Conservation (phyloP, 2,113 vertebrate species). For the Mesoclemmys tuberculata region DNA sequence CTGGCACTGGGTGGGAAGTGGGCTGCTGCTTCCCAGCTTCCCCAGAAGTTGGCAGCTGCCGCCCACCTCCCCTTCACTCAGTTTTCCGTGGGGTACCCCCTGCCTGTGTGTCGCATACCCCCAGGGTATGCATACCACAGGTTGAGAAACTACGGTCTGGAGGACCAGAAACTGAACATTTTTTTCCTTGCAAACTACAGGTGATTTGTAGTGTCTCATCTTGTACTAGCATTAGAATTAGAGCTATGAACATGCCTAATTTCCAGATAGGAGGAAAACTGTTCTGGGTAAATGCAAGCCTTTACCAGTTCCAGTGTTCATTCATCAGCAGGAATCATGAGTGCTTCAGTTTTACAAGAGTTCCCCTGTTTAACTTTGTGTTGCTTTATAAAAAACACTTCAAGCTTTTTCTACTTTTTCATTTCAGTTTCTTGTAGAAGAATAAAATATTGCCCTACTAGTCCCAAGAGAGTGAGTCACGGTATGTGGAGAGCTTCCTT, state of each 20-base stretch:
- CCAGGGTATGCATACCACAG: no score
- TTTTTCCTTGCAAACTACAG: background rate
- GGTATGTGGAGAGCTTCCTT: background rate
- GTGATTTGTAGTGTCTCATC: background rate
- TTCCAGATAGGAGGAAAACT: background rate
- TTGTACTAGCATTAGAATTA: background rate
- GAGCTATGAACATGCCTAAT: background rate
- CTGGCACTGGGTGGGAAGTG: no score
- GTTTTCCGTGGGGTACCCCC: no score
- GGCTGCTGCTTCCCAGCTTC: no score
- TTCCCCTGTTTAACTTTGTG: background rate
- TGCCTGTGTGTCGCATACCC: no score
- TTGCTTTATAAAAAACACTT: background rate
- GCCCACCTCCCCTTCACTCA: no score
- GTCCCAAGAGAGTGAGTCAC: background rate
- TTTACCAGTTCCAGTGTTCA: background rate
- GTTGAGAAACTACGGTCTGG: no score
- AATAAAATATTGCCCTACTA: background rate
- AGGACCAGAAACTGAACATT: background rate
- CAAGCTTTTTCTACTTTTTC: background rate
- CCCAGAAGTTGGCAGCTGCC: no score
- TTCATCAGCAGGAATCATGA: background rate
- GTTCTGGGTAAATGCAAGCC: background rate
- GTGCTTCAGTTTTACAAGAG: background rate
- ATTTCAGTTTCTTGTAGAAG: background rate